These are phyloP conservation scores for Mastomys natalensis DNA, from an alignment of 2,113 vertebrate genomes.

Conservation along the genomic window DNA sequence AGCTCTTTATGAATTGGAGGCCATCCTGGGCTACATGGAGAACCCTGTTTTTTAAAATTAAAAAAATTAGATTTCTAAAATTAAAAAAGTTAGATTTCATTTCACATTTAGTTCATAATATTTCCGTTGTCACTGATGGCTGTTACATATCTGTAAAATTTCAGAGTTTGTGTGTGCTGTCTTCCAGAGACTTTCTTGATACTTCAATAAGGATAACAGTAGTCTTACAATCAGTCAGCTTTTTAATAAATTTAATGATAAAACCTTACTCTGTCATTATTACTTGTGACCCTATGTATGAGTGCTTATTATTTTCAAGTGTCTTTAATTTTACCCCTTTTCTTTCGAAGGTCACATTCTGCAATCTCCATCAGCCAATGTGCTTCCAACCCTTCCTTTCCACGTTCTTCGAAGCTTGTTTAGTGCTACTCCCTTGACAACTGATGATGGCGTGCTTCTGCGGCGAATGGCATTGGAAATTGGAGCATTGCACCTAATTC, in stretches of 20 bases:
- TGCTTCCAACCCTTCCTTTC: conserved; percentile 97
- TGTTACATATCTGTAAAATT: background rate
- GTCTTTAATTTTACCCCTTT: conserved; percentile 45
- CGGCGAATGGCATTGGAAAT: conserved; percentile 98
- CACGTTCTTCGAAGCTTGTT: conserved; percentile 96
- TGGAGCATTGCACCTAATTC: conserved; percentile 96
- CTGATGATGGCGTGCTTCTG: conserved; percentile 96
- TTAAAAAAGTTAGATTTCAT: conserved; percentile 13
- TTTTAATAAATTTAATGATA: conserved; percentile 5
- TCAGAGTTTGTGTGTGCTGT: background rate
- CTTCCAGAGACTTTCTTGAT: background rate
- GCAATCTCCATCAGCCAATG: conserved; percentile 98
- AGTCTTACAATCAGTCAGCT: background rate
- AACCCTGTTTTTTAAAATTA: background rate
- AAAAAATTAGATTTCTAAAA: background rate
- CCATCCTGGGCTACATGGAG: background rate
- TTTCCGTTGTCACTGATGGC: background rate
- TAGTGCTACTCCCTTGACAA: conserved; percentile 95
- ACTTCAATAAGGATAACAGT: background rate
- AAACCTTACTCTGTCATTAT: conserved; percentile 19
- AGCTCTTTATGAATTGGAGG: background rate
- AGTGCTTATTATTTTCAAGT: conserved; percentile 14
- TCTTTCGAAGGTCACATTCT: conserved; percentile 94
- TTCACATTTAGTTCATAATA: conserved; percentile 13
- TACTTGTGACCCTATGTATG: conserved; percentile 3